Evolutionary conservation across 2,797 vertebrate species (phyloP).

Genomic region (Melanotaenia maccullochi): DNA sequence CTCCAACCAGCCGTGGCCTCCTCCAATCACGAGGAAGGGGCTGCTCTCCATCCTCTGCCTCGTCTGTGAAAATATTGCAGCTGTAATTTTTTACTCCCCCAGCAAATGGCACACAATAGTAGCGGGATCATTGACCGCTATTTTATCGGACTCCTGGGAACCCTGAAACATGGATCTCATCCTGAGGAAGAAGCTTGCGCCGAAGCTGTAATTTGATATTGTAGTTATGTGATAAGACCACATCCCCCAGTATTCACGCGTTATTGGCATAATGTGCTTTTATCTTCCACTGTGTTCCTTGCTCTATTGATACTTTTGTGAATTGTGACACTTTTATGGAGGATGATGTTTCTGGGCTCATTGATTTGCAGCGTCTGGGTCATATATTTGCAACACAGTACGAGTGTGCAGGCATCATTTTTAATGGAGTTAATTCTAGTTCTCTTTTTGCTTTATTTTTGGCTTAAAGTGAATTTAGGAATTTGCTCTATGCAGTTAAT

Average conservation of each 20-base stretch:
- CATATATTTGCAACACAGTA: conserved; percentile 33
- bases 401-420: conserved; percentile 29
- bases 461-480: background rate
- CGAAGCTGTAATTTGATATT: conserved; percentile 61
- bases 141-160: conserved; percentile 69
- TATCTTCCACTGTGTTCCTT: conserved; percentile 31
- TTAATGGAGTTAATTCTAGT: background rate
- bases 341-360: conserved; percentile 50
- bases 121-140: conserved; percentile 66
- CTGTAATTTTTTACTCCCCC: conserved; percentile 66
- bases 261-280: conserved; percentile 54
- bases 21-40: conserved; percentile 57
- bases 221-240: conserved; percentile 57
- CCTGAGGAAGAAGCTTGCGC: conserved; percentile 56
- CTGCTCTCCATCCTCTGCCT: conserved; percentile 49
- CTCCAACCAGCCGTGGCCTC: conserved; percentile 73
- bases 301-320: conserved; percentile 57
- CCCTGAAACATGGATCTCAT: conserved; percentile 57
- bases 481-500: background rate
- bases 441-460: too few relatives aligned
- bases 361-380: conserved; percentile 47
- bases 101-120: conserved; percentile 54
- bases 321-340: conserved; percentile 53
- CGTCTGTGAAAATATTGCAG: conserved; percentile 64
- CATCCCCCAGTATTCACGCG: conserved; percentile 42